Conservation (phyloP, 2,888 invertebrate species). For the Andrena haemorrhoa region DNA sequence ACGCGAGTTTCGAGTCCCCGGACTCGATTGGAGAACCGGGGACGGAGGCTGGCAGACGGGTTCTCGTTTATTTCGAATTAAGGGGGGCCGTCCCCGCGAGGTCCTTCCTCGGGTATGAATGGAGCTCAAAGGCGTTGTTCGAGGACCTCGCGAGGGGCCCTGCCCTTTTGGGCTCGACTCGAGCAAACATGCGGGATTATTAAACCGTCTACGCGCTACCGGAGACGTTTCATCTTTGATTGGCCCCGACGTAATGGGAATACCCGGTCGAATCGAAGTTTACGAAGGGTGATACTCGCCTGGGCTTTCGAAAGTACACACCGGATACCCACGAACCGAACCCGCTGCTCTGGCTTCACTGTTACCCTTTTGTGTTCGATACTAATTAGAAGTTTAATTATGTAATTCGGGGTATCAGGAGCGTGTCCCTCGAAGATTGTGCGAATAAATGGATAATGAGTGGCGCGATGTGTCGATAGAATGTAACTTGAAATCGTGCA, state of each 20-base stretch:
- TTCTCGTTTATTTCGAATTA: slow-evolving; percentile 76
- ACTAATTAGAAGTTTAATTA: slow-evolving; percentile 46
- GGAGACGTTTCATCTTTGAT: slow-evolving; percentile 80
- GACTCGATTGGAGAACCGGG: not conserved
- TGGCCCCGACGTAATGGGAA: slow-evolving; percentile 77
- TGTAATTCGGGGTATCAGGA: slow-evolving; percentile 30
- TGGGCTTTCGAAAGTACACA: slow-evolving; percentile 42
- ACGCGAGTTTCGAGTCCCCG: slow-evolving; percentile 4
- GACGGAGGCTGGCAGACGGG: slow-evolving; percentile 22
- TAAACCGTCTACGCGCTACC: slow-evolving; percentile 75
- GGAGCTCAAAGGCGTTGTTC: slow-evolving; percentile 77
- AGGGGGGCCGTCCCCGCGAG: slow-evolving; percentile 58
- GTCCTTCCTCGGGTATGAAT: slow-evolving; percentile 71
- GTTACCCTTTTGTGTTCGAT: slow-evolving; percentile 30
- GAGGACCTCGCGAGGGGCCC: slow-evolving; percentile 51
- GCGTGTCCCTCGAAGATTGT: not conserved
- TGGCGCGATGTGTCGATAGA: not conserved
- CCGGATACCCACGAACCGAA: slow-evolving; percentile 10
- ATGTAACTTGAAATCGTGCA: not conserved
- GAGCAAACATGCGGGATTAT: slow-evolving; percentile 82
- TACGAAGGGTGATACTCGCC: slow-evolving; percentile 53
- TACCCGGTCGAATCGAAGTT: slow-evolving; percentile 67
- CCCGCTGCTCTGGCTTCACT: slow-evolving; percentile 18
- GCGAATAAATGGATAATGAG: not conserved
- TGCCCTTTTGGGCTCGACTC: slow-evolving; percentile 51